Evolutionary conservation across 2,888 invertebrate genomes (phyloP).

Genomic region (Drosophila peninsularis): DNA sequence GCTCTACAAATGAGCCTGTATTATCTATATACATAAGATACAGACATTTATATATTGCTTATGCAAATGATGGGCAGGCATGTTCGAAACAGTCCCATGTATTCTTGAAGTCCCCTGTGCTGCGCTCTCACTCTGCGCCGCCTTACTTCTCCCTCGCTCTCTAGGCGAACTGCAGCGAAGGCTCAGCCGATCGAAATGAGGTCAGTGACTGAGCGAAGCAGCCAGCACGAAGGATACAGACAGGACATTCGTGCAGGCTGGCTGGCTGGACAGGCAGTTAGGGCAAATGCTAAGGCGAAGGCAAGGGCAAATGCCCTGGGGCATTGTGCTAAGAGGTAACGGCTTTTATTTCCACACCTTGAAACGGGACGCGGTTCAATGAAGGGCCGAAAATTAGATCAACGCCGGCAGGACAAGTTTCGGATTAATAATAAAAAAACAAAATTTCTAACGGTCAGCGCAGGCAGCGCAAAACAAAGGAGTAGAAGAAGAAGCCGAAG

Average conservation of each 20-base stretch:
- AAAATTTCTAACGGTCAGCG: conserved; percentile 48
- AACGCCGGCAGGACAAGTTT: conserved; percentile 58
- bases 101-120: background rate
- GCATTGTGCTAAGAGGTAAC: conserved; percentile 49
- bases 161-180: background rate
- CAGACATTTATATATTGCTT: too few species aligned
- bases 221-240: conserved; percentile 11
- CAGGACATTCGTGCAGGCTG: conserved; percentile 40
- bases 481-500: background rate
- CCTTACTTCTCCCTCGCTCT: background rate
- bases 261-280: conserved; percentile 11
- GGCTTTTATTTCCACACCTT: conserved; percentile 40
- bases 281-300: conserved; percentile 8
- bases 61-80: too few species aligned
- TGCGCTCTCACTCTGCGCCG: background rate
- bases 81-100: background rate
- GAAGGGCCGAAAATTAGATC: conserved; percentile 65
- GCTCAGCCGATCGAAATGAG: conserved; percentile 66
- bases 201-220: conserved; percentile 67
- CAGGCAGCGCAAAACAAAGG: background rate
- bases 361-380: conserved; percentile 57
- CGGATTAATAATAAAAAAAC: conserved; percentile 49
- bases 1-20: too few species aligned
- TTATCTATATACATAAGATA: too few species aligned
- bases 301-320: conserved; percentile 40